Conservation (phyloP, 2,113 vertebrate species). For the Chelonoidis abingdonii region DNA sequence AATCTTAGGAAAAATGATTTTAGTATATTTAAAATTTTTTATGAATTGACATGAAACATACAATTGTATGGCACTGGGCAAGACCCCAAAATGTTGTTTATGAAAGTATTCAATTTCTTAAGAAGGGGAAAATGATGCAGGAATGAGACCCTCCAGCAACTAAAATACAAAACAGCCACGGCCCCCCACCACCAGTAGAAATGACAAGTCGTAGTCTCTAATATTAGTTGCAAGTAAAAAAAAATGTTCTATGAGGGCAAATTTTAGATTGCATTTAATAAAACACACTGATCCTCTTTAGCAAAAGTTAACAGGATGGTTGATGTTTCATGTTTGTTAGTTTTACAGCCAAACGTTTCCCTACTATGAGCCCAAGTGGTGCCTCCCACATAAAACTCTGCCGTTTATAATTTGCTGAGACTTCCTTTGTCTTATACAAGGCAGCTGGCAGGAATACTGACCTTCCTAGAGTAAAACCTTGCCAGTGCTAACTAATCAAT, state of each 20-base stretch:
- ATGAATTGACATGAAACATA: neutral
- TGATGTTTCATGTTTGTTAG: constrained; percentile 7
- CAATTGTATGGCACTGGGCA: neutral
- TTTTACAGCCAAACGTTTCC: neutral
- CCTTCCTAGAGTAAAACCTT: neutral
- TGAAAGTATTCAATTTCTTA: neutral
- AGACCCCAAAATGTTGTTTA: neutral
- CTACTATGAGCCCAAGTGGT: constrained; percentile 2
- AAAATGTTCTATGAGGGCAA: neutral
- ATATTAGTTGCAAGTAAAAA: neutral
- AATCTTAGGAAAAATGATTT: neutral
- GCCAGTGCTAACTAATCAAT: constrained; percentile 68
- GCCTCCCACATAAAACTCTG: constrained; percentile 47
- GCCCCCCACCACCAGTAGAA: too few species aligned
- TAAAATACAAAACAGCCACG: neutral
- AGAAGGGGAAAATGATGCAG: neutral
- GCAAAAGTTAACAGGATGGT: neutral
- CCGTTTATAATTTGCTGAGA: constrained; percentile 61
- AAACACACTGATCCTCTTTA: neutral
- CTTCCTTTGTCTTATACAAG: constrained; percentile 63
- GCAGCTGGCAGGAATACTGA: constrained; percentile 56
- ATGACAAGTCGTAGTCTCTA: neutral
- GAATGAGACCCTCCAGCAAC: neutral
- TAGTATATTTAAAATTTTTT: neutral
- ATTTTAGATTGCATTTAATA: neutral